A percentile compares a stretch with the other conserved stretches of the same genome.
Evolutionary conservation across 2,888 invertebrate species (phyloP).

Genomic region (Zaprionus lineosus): DNA sequence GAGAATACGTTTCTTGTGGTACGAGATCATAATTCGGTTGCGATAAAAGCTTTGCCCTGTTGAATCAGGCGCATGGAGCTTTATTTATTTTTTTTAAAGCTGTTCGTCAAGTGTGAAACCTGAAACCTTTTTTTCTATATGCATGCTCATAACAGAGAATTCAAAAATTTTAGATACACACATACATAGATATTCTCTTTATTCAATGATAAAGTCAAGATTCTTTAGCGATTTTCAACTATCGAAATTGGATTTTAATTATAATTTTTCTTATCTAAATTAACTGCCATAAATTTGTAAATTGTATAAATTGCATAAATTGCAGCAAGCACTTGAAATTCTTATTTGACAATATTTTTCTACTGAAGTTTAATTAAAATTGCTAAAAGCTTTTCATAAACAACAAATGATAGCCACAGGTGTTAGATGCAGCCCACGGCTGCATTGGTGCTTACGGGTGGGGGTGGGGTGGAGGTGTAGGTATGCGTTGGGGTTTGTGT

Average conservation of each 20-base stretch:
- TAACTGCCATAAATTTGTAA: conserved; percentile 40
- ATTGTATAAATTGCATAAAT: no score
- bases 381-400: conserved; percentile 63
- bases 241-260: conserved; percentile 12
- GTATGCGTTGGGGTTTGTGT: background rate
- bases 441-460: conserved; percentile 4
- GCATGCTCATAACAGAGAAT: background rate
- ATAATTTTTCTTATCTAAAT: conserved; percentile 45
- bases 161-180: no score
- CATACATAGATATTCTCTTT: no score
- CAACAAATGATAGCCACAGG: conserved; percentile 41
- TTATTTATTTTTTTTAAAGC: conserved; percentile 21
- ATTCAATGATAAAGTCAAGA: conserved; percentile 8
- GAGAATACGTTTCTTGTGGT: conserved; percentile 15
- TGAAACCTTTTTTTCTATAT: background rate
- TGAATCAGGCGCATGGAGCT: conserved; percentile 25
- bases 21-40: conserved; percentile 29
- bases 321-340: conserved; percentile 12
- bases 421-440: conserved; percentile 38
- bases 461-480: background rate
- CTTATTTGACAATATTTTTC: conserved; percentile 29
- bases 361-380: conserved; percentile 53
- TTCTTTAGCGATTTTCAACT: background rate
- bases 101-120: background rate
- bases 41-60: conserved; percentile 19